A percentile compares a stretch with the other conserved stretches of the same genome.
Conservation (phyloP, 2,888 invertebrate species). For the Lasioglossum pauxillum region DNA sequence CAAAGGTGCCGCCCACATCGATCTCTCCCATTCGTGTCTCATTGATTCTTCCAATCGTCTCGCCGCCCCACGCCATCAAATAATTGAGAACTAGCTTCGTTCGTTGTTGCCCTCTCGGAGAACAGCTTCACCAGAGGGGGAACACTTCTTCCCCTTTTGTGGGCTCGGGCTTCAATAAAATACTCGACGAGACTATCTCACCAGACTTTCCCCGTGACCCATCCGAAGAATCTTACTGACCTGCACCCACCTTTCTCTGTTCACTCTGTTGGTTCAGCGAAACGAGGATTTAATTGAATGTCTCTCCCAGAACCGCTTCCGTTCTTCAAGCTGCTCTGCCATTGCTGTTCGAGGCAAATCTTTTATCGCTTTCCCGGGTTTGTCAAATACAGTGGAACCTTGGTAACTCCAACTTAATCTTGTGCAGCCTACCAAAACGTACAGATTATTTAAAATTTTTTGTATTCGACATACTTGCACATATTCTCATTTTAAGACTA, state of each 20-base stretch:
- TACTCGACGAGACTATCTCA: conserved; percentile 53
- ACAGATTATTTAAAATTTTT: too few relatives aligned
- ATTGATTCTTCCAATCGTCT: conserved; percentile 65
- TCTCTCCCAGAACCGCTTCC: conserved; percentile 5
- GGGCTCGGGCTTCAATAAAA: conserved; percentile 53
- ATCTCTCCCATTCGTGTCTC: conserved; percentile 65
- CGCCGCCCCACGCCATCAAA: conserved; percentile 36
- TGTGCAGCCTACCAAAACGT: too few relatives aligned
- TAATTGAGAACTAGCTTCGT: conserved; percentile 45
- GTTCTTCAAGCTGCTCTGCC: neutral
- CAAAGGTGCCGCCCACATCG: conserved; percentile 73
- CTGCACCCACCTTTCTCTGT: neutral
- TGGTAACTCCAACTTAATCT: too few relatives aligned
- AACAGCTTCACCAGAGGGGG: neutral
- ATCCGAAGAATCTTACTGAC: neutral
- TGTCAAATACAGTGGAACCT: neutral
- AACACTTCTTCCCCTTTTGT: conserved; percentile 19
- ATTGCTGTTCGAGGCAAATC: neutral
- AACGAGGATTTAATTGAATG: conserved; percentile 16
- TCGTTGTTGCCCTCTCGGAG: conserved; percentile 3
- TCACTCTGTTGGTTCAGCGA: neutral
- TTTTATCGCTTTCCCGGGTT: neutral
- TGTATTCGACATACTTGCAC: too few relatives aligned
- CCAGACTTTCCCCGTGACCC: conserved; percentile 9
- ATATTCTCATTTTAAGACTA: too few relatives aligned